Conservation (phyloP, 2,797 vertebrate genomes). For the Scleropages formosus region DNA sequence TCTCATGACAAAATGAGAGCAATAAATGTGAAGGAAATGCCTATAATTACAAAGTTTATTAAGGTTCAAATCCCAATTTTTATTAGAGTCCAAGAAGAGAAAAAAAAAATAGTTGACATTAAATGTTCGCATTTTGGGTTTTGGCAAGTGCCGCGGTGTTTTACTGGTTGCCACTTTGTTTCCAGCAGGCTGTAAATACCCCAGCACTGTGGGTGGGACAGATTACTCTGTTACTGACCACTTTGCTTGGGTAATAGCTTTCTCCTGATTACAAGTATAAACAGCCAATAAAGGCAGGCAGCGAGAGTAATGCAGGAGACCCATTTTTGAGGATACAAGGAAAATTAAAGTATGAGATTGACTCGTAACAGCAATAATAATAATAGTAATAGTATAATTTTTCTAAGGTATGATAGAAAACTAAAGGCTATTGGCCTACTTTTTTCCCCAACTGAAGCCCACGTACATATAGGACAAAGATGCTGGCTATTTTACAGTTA, state of each 20-base stretch:
- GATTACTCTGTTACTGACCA: slow-evolving; percentile 16
- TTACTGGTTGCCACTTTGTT: not conserved
- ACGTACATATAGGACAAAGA: too few species aligned
- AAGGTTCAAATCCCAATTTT: slow-evolving; percentile 13
- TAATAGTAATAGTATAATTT: too few species aligned
- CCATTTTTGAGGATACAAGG: not conserved
- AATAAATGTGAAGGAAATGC: slow-evolving; percentile 16
- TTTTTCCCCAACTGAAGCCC: too few species aligned
- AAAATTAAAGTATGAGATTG: too few species aligned
- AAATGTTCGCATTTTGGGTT: slow-evolving; percentile 9
- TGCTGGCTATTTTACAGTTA: too few species aligned
- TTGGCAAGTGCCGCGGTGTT: not conserved
- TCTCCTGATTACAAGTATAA: slow-evolving; percentile 12
- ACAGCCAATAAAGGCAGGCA: slow-evolving; percentile 7
- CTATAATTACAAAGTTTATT: slow-evolving; percentile 22
- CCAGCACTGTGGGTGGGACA: not conserved
- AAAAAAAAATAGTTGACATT: not conserved
- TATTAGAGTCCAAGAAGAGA: slow-evolving; percentile 5
- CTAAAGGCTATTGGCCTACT: too few species aligned
- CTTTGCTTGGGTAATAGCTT: not conserved
- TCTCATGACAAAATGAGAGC: not conserved
- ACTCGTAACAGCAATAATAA: too few species aligned
- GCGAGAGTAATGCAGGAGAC: not conserved
- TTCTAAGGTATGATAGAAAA: too few species aligned
- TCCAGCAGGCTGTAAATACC: slow-evolving; percentile 1